Evolutionary conservation across 92 coral and sea anemone genomes (phyloP).

Genomic region (Epizoanthus stellaris): DNA sequence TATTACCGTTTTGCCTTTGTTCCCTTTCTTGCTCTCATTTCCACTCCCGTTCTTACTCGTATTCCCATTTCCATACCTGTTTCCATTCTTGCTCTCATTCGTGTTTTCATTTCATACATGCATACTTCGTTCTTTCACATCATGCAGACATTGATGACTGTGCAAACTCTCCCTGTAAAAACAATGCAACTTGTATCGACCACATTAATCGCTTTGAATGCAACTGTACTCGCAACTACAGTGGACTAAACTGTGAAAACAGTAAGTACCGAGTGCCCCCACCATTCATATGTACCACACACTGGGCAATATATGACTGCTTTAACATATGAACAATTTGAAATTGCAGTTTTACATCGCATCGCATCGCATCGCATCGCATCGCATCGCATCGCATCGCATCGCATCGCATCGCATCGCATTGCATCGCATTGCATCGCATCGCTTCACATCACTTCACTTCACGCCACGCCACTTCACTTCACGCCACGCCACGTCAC

Average conservation of each 20-base stretch:
- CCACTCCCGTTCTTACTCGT: neutral
- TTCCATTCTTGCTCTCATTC: constrained; percentile 1
- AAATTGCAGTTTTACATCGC: neutral
- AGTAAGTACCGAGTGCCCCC: constrained; percentile 20
- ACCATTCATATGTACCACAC: neutral
- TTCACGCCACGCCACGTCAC: neutral
- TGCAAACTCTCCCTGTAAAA: constrained; percentile 59
- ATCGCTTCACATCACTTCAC: neutral
- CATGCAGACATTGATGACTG: constrained; percentile 66
- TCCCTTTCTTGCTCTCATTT: neutral
- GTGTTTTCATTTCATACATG: neutral
- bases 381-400: too few relatives aligned
- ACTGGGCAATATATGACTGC: neutral
- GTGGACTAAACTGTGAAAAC: constrained; percentile 60
- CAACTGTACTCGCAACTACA: constrained; percentile 63
- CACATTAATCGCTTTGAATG: constrained; percentile 58
- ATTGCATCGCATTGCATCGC: too few relatives aligned
- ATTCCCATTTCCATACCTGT: neutral
- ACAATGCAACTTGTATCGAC: constrained; percentile 68
- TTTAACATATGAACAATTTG: neutral
- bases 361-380: too few relatives aligned
- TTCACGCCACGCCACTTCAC: neutral
- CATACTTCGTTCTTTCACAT: constrained; percentile 34
- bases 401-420: too few relatives aligned
- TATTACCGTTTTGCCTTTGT: neutral